Conservation (phyloP, 2,113 vertebrate species). For the Charadrius vociferus region DNA sequence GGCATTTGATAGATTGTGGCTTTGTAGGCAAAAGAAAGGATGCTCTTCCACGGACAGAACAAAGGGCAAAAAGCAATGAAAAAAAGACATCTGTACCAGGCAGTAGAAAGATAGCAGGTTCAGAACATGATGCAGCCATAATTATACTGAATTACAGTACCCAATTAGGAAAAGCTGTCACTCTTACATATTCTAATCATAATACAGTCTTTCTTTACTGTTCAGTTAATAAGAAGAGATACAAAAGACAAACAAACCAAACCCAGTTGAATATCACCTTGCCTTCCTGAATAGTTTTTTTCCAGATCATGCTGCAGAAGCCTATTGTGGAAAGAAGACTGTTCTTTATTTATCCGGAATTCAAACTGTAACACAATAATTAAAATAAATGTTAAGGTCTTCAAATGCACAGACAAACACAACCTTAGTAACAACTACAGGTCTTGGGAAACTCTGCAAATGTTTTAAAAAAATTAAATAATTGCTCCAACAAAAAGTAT, state of each 20-base stretch:
- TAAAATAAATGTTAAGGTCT: not conserved
- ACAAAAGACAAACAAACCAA: not conserved
- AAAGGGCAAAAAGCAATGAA: rapidly evolving
- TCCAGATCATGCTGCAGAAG: slow-evolving; percentile 80
- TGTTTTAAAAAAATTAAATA: not conserved
- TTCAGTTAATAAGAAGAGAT: not conserved
- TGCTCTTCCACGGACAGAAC: not conserved
- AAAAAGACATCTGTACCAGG: not conserved
- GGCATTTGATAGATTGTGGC: not conserved
- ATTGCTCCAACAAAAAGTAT: too few relatives aligned
- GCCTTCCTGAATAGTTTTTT: slow-evolving; percentile 75
- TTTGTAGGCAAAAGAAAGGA: not conserved
- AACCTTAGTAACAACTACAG: not conserved
- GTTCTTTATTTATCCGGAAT: slow-evolving; percentile 78
- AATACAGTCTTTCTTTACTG: not conserved
- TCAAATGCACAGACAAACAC: not conserved
- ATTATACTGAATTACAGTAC: not conserved
- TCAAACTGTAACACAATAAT: slow-evolving; percentile 75
- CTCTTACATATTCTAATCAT: not conserved
- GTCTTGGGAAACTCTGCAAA: not conserved
- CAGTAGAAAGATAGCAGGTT: rapidly evolving
- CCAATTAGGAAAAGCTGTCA: not conserved
- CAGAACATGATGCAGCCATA: not conserved
- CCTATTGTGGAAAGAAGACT: slow-evolving; percentile 69
- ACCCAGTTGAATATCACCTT: slow-evolving; percentile 62